Base-by-base conservation (phyloP, 2,113 vertebrate genomes). In the Trematomus loennbergii region DNA sequence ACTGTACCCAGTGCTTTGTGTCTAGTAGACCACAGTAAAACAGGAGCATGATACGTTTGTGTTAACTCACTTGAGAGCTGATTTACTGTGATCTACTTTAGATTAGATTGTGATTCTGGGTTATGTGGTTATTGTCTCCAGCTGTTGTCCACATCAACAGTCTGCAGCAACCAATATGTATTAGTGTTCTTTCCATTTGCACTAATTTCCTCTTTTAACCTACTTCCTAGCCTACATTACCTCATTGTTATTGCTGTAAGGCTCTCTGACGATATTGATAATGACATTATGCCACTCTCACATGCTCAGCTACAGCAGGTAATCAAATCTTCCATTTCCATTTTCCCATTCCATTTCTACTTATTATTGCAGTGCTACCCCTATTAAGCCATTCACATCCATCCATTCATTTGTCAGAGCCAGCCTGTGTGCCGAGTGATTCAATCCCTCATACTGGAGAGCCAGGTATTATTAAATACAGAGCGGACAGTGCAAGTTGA, bases 311-410 rank as follows among this genome's bases (percentile, higher is more conserved):
- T 72, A 63, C 73, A 80, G 84, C 86, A 82, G 82, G 78, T 87
- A 88, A 90, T 90, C 88, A 84, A 80, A 91, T 90, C 63, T 85
- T 64, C 76, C 68, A 80, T 85, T 87, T 84, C 78, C 81, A 84
- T 80, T 79, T 78, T 70, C 84, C 60, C 64, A 75, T 83, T 75
- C 69, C 79, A 52, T 88, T 85, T 84, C 82, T 70, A 49, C 82
- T 85, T 82, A 77, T 87, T 88, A 85, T 75, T 74, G 71, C 61
- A 40, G 69, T 60, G 79, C 83, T 82, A 63, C 67, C 78, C 20
- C 81, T 83, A 83, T 89, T 81, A 85, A 55, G 75, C 60, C 85
- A 64, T 76, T 81, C 75, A 80, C 74, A 75, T 76, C 62, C 80
- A 86, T 86, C 84, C 79, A 63, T 82, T 69, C 73, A 63, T 48